Evolutionary conservation across 2,888 invertebrate species (phyloP), one percentile per base, ranked within the genome.

Genomic region (Synergus japonicus): DNA sequence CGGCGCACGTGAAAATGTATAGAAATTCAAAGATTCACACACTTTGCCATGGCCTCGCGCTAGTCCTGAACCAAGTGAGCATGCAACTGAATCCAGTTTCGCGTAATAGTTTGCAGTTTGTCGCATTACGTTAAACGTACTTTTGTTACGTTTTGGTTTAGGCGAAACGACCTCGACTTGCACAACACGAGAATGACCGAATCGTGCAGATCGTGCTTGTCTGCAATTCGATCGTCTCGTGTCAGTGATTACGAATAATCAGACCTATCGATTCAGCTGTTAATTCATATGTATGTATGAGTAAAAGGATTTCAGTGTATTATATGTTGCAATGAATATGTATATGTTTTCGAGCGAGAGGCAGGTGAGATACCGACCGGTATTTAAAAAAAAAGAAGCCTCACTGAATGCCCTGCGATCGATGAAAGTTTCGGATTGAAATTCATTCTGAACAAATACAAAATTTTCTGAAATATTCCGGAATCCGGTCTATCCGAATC

Each of bases 241-340:
- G 54, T 54, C 54, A 54, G 54, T 54, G 54, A 54, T 54, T 54
- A 54, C n/a, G 54, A 54, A 54, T 54, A 54, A 54, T 54, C 54
- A 18, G n/a, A 54, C 3, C n/a, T 54, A 54, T n/a, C n/a, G 3
- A 18, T 9, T 54, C 54, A 18, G 54, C 54, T 54, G 54, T n/a
- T 54, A n/a, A n/a, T 13, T n/a, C n/a, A 15, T 9, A n/a, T 9
- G n/a, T n/a, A n/a, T n/a, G 54, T 54, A 54, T 54, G 54, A 54
- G 54, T 37, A 37, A 37, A 37, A 37, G 37, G 5, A 37, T 37
- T 5, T 5, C 37, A 37, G 5, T 37, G 37, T 37, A 37, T 5
- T 37, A 37, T 5, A 37, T 29, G 29, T 29, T 29, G 29, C 29
- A 29, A 5, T 37, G 37, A 37, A 5, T 37, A 37, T 37, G 37